Evolutionary conservation across 2,113 vertebrate genomes (phyloP).

Genomic region (Ptychochromis oligacanthus): DNA sequence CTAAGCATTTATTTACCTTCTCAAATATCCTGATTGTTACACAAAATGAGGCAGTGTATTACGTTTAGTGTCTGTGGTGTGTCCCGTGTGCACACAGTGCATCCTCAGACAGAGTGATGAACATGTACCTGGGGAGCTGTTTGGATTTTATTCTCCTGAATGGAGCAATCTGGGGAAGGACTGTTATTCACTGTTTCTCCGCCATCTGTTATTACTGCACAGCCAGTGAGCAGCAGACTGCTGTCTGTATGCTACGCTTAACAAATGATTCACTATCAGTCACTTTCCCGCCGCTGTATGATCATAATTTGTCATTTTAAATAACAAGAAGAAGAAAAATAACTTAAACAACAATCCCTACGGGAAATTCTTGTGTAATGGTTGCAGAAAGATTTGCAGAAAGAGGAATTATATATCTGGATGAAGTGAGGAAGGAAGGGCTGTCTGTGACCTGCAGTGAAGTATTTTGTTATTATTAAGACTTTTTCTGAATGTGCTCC

Average conservation of each 20-base stretch:
- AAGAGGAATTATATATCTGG: background rate
- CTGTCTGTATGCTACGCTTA: conserved; percentile 32
- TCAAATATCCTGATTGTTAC: conserved; percentile 1
- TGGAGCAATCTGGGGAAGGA: conserved; percentile 38
- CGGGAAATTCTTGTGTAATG: background rate
- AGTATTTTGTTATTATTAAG: background rate
- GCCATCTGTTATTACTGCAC: conserved; percentile 51
- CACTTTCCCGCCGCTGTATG: conserved; percentile 4
- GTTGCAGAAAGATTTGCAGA: background rate
- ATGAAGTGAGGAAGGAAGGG: background rate
- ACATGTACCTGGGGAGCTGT: conserved; percentile 61
- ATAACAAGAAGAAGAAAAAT: background rate
- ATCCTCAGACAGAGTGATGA: conserved; percentile 54
- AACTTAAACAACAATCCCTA: background rate
- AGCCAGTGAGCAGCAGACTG: conserved; percentile 33
- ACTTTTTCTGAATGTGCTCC: background rate
- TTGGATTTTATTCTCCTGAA: conserved; percentile 62
- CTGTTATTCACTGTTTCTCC: conserved; percentile 52
- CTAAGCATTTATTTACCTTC: conserved; percentile 5
- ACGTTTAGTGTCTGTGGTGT: conserved; percentile 38
- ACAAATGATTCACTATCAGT: conserved; percentile 53
- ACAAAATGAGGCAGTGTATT: conserved; percentile 11
- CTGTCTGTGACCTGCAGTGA: background rate
- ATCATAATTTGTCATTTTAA: conserved; percentile 15
- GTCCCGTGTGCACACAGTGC: conserved; percentile 3